A percentile compares a stretch with the other conserved stretches of the same genome.
Conservation (phyloP, 2,113 vertebrate species). For the Irena cyanogastra region DNA sequence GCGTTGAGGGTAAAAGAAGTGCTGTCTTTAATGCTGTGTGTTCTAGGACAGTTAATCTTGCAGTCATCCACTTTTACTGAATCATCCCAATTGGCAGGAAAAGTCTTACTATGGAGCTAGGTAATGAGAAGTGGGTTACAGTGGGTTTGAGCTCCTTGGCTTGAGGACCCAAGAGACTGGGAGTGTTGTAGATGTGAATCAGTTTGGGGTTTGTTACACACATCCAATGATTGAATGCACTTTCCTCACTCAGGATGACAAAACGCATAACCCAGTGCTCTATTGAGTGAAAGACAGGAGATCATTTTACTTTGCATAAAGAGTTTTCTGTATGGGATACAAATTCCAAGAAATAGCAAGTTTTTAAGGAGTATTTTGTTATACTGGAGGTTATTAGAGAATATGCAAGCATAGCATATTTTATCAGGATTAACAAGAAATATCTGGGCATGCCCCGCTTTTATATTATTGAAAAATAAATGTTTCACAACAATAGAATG, state of each 20-base stretch:
- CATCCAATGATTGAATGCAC: fast-evolving
- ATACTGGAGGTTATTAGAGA: background rate
- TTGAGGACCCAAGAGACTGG: background rate
- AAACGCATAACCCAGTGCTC: background rate
- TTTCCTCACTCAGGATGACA: background rate
- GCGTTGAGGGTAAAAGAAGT: background rate
- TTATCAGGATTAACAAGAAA: background rate
- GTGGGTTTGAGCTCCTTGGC: constrained; percentile 46
- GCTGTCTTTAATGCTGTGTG: background rate
- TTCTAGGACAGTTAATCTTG: background rate
- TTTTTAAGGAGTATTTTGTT: background rate
- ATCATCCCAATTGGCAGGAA: background rate
- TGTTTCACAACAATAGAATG: background rate
- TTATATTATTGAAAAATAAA: background rate
- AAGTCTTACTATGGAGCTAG: background rate
- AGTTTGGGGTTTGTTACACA: background rate
- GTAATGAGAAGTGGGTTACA: constrained; percentile 29
- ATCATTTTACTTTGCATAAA: background rate
- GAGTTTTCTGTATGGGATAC: background rate
- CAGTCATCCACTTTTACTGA: background rate
- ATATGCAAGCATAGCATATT: background rate
- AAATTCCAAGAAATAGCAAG: background rate
- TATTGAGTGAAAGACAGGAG: background rate
- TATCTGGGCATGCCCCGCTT: background rate
- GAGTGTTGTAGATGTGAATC: background rate